Evolutionary conservation across 2,113 vertebrate genomes (phyloP), one percentile per base, ranked within the genome.

Genomic region (Mesitornis unicolor): DNA sequence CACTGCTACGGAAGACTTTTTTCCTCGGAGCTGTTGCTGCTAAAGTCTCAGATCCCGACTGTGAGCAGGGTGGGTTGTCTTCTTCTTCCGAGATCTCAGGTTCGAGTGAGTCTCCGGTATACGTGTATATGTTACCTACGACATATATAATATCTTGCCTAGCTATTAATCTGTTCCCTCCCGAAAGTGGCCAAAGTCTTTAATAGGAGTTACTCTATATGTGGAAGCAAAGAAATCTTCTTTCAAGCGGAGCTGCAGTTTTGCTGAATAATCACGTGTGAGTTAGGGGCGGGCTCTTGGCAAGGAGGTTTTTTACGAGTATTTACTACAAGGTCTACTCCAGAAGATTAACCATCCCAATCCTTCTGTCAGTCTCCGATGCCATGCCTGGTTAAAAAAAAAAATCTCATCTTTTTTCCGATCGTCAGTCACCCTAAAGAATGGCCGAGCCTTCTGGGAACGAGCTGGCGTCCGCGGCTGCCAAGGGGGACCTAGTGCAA

Each of bases 311-410:
- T 95, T 95, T 98, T 98, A 98, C 98, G 97, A 98, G 98, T 98
- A 98, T 98, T 98, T 98, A 98, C 98, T 98, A 98, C 98, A 97
- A 98, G 98, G 97, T 97, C 98, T 98, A 98, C 98, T 98, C 98
- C 97, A 98, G 96, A 97, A 97, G 98, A 98, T 98, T 98, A 98
- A 98, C 97, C 98, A 98, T 98, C 98, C 98, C 97, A 96, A 97
- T 97, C 96, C 98, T 98, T 98, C 98, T 98, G 98, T 98, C 98
- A 98, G 97, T 97, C 97, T 97, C 97, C 97, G 97, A 98, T 98
- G 98, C 98, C 98, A 98, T 97, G 98, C 98, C 98, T 94, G 97
- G 97, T 86, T 98, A 96, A 92, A 85, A 95, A 97, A 96, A 90
- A 96, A 97, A 98, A 97, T 95, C 97, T 97, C 97, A 95, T 98